These are phyloP conservation scores for Oreortyx pictus DNA, from an alignment of 2,797 vertebrate genomes.

Conservation along the genomic window DNA sequence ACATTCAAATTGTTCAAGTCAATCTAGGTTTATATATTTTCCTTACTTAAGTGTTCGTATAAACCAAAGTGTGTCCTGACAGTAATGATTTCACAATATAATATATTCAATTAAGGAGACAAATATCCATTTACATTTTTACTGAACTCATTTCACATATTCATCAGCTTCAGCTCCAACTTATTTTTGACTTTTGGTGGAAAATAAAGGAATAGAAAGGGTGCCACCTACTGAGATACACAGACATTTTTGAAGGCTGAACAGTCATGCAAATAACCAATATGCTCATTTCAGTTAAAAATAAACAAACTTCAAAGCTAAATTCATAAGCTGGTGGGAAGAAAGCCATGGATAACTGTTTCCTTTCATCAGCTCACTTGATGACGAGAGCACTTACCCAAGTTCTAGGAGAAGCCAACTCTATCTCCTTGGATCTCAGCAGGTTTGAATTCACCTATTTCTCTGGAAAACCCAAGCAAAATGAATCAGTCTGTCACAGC, in stretches of 20 bases:
- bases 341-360: background rate
- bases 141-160: slow-evolving; percentile 51
- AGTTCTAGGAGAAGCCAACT: background rate
- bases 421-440: background rate
- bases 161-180: slow-evolving; percentile 6
- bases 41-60: slow-evolving; percentile 71
- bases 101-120: slow-evolving; percentile 77
- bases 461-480: background rate
- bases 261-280: background rate
- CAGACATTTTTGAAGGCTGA: slow-evolving; percentile 54
- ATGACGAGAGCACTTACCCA: background rate
- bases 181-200: slow-evolving; percentile 38
- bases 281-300: background rate
- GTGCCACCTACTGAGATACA: slow-evolving; percentile 81
- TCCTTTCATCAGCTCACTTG: background rate
- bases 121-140: slow-evolving; percentile 77
- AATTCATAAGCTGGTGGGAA: background rate
- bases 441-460: background rate
- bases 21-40: slow-evolving; percentile 78
- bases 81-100: slow-evolving; percentile 82
- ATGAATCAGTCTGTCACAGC: accelerated
- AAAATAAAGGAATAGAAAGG: slow-evolving; percentile 81
- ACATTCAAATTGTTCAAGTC: slow-evolving; percentile 80
- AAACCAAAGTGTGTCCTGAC: slow-evolving; percentile 78
- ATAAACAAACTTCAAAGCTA: background rate